Evolutionary conservation across 2,888 invertebrate species (phyloP), one percentile per base, ranked within the genome.

Genomic region (Halictus quadricinctus): DNA sequence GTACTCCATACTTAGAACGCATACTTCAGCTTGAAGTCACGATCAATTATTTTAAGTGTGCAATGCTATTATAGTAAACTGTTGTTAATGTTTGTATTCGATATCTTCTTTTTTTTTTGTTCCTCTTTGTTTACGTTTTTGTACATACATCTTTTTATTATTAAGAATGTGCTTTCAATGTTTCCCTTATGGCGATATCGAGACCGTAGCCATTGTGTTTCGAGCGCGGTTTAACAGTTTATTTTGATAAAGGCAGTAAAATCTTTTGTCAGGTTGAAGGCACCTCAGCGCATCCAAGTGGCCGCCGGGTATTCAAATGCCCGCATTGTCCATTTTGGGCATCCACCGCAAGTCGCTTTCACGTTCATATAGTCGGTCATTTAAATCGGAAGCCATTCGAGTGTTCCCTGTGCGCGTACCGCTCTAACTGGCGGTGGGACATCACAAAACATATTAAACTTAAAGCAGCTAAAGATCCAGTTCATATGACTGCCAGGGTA

Each of bases 391-490:
- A 98, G 93, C 99, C 99, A 0, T 99, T 98, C 94, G 98, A 98
- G 95, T 99, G 99, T 95, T 98, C 99, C 1, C 95, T 98, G 25
- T 99, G 99, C 95, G 97, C 98, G 79, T 98, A 98, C 93, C 97
- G 98, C 91, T 98, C 98, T 48, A 99, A 99, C 94, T 99, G 99
- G 98, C 96, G 98, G 88, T 99, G 98, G 98, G 99, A 99, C 95
- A 98, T 99, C 85, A 98, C 98, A 46, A 98, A 99, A 94, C 99
- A 99, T 94, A 98, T 99, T 88, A 97, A 98, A 92, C 95, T 98
- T 91, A 98, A 98, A 95, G 97, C 97, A 12, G 97, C 97, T 41
- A 96, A 98, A 87, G 98, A 98, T 95, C 97, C 97, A 76, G 97
- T 96, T 75, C 98, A 98, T 94, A 96, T 96, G 91, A 96, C 96